Conservation (phyloP, 2,797 vertebrate genomes). For the Sparidentex hasta region DNA sequence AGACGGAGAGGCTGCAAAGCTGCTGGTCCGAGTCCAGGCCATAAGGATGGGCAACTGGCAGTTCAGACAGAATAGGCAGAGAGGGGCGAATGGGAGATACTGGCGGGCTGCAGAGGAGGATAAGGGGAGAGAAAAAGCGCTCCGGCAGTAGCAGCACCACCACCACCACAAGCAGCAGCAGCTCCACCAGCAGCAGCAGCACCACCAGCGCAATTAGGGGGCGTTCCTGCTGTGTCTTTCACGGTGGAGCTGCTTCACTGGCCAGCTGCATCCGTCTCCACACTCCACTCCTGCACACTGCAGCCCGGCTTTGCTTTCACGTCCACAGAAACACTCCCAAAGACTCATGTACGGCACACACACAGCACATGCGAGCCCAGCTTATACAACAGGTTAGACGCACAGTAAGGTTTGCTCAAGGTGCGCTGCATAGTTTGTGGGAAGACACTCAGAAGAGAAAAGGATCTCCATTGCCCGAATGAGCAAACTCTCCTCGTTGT, state of each 20-base stretch:
- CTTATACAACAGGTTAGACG: no score
- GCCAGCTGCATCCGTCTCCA: constrained; percentile 73
- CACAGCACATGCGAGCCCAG: not conserved
- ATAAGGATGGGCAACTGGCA: constrained; percentile 53
- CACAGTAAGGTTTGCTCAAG: no score
- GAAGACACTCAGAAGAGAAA: no score
- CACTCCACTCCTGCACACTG: constrained; percentile 49
- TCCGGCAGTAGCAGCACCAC: constrained; percentile 36
- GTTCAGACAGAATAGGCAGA: constrained; percentile 48
- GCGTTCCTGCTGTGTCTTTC: constrained; percentile 77
- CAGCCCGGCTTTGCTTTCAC: constrained; percentile 62
- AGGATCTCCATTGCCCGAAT: no score
- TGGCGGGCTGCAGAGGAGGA: constrained; percentile 57
- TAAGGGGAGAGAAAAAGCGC: constrained; percentile 51
- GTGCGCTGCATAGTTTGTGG: no score
- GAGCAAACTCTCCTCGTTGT: no score
- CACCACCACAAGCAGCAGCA: constrained; percentile 16
- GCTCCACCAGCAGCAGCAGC: constrained; percentile 34
- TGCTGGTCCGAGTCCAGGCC: constrained; percentile 62
- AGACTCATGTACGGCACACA: constrained; percentile 3
- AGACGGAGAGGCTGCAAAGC: constrained; percentile 46
- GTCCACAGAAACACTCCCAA: constrained; percentile 46
- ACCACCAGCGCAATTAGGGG: constrained; percentile 74
- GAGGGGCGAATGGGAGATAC: constrained; percentile 33
- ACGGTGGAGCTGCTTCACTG: constrained; percentile 66